Evolutionary conservation across 2,888 invertebrate species (phyloP).

Genomic region (Orchesellides sinensis): DNA sequence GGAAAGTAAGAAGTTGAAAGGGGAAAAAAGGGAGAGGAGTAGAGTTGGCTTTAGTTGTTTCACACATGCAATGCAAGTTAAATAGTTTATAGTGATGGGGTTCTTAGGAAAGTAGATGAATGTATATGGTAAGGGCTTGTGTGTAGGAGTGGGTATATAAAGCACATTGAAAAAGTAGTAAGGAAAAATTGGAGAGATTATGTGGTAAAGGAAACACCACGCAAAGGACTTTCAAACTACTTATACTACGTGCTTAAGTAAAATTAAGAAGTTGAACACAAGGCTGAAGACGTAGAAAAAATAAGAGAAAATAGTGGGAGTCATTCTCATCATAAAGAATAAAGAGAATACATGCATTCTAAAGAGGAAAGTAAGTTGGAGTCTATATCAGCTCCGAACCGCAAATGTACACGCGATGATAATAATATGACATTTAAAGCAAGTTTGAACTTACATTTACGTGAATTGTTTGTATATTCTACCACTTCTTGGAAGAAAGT

Average conservation of each 20-base stretch:
- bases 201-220: constrained; percentile 6
- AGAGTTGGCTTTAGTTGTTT: neutral
- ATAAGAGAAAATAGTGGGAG: constrained; percentile 9
- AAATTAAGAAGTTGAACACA: constrained; percentile 73
- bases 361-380: too few species aligned
- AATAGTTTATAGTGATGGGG: neutral
- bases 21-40: constrained; percentile 37
- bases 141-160: neutral
- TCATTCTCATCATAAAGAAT: too few species aligned
- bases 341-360: too few species aligned
- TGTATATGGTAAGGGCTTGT: neutral
- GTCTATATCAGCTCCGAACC: too few species aligned
- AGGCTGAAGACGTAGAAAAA: constrained; percentile 15
- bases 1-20: constrained; percentile 61
- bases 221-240: constrained; percentile 8
- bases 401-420: too few species aligned
- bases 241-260: constrained; percentile 64
- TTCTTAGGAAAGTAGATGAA: neutral
- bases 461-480: too few species aligned
- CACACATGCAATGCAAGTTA: neutral
- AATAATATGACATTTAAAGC: neutral
- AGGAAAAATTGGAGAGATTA: neutral
- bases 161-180: neutral
- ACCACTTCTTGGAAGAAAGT: too few species aligned
- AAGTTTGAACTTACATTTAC: neutral